Evolutionary conservation across 2,797 vertebrate species (phyloP).

Genomic region (Manis javanica): DNA sequence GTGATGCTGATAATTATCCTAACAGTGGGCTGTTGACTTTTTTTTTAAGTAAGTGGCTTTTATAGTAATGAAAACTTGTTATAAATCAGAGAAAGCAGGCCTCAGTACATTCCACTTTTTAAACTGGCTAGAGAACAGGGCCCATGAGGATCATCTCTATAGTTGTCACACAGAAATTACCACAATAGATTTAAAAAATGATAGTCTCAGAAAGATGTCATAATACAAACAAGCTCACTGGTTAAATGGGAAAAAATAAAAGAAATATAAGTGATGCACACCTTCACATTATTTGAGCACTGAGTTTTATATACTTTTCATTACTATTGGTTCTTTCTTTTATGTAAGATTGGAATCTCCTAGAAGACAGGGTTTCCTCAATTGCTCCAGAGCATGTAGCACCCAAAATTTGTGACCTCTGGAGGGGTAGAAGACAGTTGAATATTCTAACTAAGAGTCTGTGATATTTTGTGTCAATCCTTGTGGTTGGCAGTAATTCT

Average conservation of each 20-base stretch:
- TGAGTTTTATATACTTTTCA: not conserved
- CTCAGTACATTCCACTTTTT: not conserved
- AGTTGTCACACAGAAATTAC: not conserved
- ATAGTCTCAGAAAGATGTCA: not conserved
- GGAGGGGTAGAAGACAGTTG: not conserved
- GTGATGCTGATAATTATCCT: not conserved
- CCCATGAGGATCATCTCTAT: not conserved
- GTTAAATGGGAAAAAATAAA: not conserved
- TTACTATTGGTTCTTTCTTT: not conserved
- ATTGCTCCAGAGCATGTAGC: not conserved
- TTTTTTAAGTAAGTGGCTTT: not conserved
- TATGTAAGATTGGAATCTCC: not conserved
- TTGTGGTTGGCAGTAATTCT: not conserved
- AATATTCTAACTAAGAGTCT: not conserved
- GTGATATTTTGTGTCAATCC: conserved; percentile 13
- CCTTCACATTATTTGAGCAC: not conserved
- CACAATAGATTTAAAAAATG: not conserved
- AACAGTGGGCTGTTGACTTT: not conserved
- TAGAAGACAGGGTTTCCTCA: not conserved
- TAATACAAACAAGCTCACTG: not conserved
- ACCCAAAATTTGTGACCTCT: not conserved
- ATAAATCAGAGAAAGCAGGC: not conserved
- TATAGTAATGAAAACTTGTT: not conserved
- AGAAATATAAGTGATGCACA: not conserved
- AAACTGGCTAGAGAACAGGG: not conserved